phyloP scores from a whole-genome alignment of 2,888 invertebrate species.

The Neoitamus cyanurus region DNA sequence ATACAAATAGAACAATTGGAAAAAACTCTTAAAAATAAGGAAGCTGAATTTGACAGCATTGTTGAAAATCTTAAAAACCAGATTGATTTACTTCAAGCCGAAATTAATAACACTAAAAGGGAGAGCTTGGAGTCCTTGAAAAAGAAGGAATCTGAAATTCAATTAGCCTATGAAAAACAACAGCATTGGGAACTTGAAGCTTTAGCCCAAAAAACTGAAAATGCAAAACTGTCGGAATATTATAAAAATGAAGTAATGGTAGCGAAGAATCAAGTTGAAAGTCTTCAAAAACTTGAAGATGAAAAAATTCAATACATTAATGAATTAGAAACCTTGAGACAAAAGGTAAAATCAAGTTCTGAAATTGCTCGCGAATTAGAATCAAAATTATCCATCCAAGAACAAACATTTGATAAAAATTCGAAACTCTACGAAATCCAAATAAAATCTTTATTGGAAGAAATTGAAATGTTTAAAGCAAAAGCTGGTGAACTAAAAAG shows the following conservation, averaged over 20 bases:
- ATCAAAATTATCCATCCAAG: background rate
- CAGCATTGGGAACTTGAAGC: background rate
- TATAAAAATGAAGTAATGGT: constrained; percentile 58
- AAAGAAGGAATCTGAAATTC: background rate
- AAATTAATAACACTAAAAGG: background rate
- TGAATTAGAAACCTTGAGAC: constrained; percentile 55
- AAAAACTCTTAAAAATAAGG: background rate
- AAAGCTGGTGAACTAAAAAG: background rate
- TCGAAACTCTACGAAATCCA: constrained; percentile 65
- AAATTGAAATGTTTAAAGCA: constrained; percentile 47
- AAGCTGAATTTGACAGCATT: background rate
- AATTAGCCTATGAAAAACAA: background rate
- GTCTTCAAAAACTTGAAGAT: constrained; percentile 55
- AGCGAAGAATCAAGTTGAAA: constrained; percentile 67
- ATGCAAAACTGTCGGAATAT: background rate
- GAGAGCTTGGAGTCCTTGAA: background rate
- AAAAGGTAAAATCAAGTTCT: background rate
- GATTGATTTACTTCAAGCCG: background rate
- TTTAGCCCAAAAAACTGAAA: background rate
- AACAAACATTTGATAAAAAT: constrained; percentile 53
- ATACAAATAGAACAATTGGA: background rate
- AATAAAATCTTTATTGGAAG: constrained; percentile 54
- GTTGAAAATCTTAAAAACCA: background rate
- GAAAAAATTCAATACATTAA: constrained; percentile 57
- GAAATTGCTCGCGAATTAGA: constrained; percentile 53